Base-by-base conservation (phyloP, 1,140 invertebrate species). In the Drosophila erecta region DNA sequence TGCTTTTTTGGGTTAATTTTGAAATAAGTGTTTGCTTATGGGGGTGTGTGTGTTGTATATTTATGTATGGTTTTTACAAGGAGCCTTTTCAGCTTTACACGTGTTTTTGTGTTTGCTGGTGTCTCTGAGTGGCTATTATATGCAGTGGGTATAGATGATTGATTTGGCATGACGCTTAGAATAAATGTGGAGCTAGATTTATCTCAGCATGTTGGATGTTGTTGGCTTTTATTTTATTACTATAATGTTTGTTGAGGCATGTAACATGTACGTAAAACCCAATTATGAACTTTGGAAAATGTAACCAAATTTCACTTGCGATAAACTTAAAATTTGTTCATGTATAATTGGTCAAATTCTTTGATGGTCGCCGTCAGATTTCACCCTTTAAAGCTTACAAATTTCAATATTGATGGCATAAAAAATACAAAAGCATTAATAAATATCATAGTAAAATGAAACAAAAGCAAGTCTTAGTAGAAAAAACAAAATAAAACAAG, bases 101-200 rank as follows among this genome's bases (percentile, higher is more conserved):
- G 37, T 0, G 12, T 38, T 38, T 37, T 44, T 43, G 46, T 56
- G 55, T 54, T n/a, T 61, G 12, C 44, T 17, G 15, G 44, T 81
- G 49, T 56, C 8, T 47, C 27, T 61, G 22, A 33, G 7, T 47
- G 51, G 50, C 60, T 44, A 56, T 71, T 30, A 57, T 54, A 76
- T 76, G 71, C 27, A 47, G 41, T 64, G 58, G 44, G 43, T 71
- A 22, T 53, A 54, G 37, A 67, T 59, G 72, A 67, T 49, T 72
- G 64, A 70, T 81, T 69, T 77, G 62, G 33, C 56, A 74, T 46
- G 59, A 47, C 73, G 64, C 72, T 55, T 43, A 58, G 12, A 10
- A 38, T n/a, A 14, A 47, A 38, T 14, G 12, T 47, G 43, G 14
- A 33, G 22, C 15, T 46, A n/a, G n/a, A 15, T 33, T 67, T 46